Base-by-base conservation (phyloP, 2,113 vertebrate genomes). In the Hydrochoerus hydrochaeris region DNA sequence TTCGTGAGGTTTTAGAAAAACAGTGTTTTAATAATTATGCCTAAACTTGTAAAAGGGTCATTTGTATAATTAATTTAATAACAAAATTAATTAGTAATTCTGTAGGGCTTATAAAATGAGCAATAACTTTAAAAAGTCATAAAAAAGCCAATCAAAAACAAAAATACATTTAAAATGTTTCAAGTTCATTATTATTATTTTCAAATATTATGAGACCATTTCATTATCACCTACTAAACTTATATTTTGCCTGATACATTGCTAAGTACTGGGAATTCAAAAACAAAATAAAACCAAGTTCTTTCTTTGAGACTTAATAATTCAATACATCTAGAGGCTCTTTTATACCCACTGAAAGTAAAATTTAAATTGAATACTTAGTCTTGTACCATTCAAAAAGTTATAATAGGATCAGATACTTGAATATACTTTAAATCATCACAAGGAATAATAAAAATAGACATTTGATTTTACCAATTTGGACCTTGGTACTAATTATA, bases 391-490 rank as follows among this genome's bases (percentile, higher is more conserved):
- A 63, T 71, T 90, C n/a, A 78, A 26, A 92, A 75, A 86, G 41
- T 69, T 49, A 38, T 32, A 83, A 24, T 57, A 46, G 2, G 16
- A 54, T 90, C 3, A 52, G 3, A 17, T 57, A 63, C 5, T 46
- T 63, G 4, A 88, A 28, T 35, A 3, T 63, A 54, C 22, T 67
- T 75, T 86, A 24, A 78, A 80, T 60, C 17, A 80, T 16, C 49
- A 6, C 26, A 71, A 84, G 38, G 41, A 80, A 82, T 58, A 80
- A 58, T 87, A 87, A 94, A 94, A 95, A 73, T 54, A 92, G 85
- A 65, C 16, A 22, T 81, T 38, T 69, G 5, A 52, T 69, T 84
- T 73, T 73, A 32, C 19, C 44, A 86, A 28, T 90, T 78, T 90
- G 0, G 44, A 52, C 38, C 75, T 46, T n/a, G 16, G 19, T 69